Conservation (phyloP, 92 coral and sea anemone species). For the Siderastrea radians region DNA sequence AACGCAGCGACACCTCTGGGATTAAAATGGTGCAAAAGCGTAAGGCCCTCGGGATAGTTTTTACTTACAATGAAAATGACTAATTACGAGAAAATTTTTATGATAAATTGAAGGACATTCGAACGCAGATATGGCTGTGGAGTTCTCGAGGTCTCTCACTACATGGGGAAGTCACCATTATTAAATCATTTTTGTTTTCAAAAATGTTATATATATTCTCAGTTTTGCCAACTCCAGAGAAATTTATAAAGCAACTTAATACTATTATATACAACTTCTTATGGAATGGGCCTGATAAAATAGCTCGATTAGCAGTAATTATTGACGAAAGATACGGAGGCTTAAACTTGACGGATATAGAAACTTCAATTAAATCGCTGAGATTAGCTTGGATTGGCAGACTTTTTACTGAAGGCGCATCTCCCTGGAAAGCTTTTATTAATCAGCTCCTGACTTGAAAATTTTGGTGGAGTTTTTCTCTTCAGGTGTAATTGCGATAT, state of each 20-base stretch:
- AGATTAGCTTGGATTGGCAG: constrained; percentile 26
- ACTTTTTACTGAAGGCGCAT: neutral
- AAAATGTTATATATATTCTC: constrained; percentile 24
- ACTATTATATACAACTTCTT: no score
- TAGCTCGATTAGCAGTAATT: constrained; percentile 1
- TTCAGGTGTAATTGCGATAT: constrained; percentile 20
- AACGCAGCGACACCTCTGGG: constrained; percentile 7
- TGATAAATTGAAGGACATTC: neutral
- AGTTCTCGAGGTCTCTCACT: constrained; percentile 18
- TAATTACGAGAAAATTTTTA: neutral
- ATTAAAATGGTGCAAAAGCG: no score
- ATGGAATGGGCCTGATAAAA: constrained; percentile 29
- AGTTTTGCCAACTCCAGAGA: neutral
- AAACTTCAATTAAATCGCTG: constrained; percentile 27
- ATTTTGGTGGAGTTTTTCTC: constrained; percentile 17
- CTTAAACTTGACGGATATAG: constrained; percentile 23
- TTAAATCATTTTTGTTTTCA: constrained; percentile 16
- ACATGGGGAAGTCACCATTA: constrained; percentile 3
- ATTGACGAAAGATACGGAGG: constrained; percentile 20
- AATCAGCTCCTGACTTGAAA: constrained; percentile 9
- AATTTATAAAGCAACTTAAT: neutral
- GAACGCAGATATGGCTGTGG: neutral
- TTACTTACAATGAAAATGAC: constrained; percentile 22
- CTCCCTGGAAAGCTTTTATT: constrained; percentile 25
- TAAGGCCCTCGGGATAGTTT: constrained; percentile 18